Conservation (phyloP, 2,888 invertebrate genomes). For the Rhabditophanes sp. region DNA sequence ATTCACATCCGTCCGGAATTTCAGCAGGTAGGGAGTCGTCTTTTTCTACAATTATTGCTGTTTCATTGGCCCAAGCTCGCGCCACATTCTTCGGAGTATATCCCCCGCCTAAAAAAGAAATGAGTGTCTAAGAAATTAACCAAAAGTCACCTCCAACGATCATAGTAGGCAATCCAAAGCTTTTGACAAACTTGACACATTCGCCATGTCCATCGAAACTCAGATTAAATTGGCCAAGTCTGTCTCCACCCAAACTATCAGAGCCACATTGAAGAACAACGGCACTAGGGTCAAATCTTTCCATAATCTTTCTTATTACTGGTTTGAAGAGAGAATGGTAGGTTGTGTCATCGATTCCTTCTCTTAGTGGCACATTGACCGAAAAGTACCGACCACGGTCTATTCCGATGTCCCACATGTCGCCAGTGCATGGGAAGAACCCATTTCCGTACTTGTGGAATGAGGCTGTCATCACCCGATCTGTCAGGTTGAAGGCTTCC, state of each 20-base stretch:
- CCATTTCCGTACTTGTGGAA: slow-evolving; percentile 96
- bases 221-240: slow-evolving; percentile 84
- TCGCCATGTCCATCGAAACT: slow-evolving; percentile 50
- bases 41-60: slow-evolving; percentile 68
- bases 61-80: slow-evolving; percentile 96
- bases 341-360: slow-evolving; percentile 76
- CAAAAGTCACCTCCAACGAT: slow-evolving; percentile 77
- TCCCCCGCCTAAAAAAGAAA: slow-evolving; percentile 68
- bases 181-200: slow-evolving; percentile 87
- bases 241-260: slow-evolving; percentile 84
- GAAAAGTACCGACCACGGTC: slow-evolving; percentile 67
- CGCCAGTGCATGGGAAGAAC: slow-evolving; percentile 94
- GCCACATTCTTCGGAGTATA: slow-evolving; percentile 92
- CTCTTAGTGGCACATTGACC: slow-evolving; percentile 89
- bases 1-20: slow-evolving; percentile 61
- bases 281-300: slow-evolving; percentile 81
- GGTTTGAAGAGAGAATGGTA: slow-evolving; percentile 62
- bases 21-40: slow-evolving; percentile 74
- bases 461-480: slow-evolving; percentile 78
- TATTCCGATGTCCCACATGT: slow-evolving; percentile 97
- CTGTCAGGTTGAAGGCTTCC: slow-evolving; percentile 42
- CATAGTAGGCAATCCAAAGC: slow-evolving; percentile 72
- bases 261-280: slow-evolving; percentile 90
- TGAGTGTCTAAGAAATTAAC: slow-evolving; percentile 73
- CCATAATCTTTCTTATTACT: slow-evolving; percentile 71